Conservation (phyloP, 2,113 vertebrate genomes). For the Festucalex cinctus region DNA sequence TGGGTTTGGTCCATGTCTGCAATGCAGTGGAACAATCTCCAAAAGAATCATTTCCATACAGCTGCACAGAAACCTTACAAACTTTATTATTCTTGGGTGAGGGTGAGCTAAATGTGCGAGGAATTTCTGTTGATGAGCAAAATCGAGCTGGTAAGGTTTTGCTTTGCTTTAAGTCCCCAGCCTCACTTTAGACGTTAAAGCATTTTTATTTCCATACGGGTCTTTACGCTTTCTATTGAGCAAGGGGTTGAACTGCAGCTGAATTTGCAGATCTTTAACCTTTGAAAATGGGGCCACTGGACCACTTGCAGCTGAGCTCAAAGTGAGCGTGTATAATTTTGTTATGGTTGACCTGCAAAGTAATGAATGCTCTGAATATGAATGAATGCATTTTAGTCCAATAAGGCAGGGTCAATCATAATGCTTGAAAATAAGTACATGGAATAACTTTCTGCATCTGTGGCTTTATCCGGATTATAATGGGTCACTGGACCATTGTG, state of each 20-base stretch:
- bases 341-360: conserved; percentile 41
- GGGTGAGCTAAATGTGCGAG: conserved; percentile 50
- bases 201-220: conserved; percentile 64
- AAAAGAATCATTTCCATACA: conserved; percentile 49
- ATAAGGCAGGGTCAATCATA: background rate
- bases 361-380: conserved; percentile 6
- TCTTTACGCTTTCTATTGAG: conserved; percentile 44
- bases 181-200: conserved; percentile 46
- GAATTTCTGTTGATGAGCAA: conserved; percentile 59
- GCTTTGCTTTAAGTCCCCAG: conserved; percentile 36
- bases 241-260: conserved; percentile 33
- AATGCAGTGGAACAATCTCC: conserved; percentile 46
- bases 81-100: conserved; percentile 66
- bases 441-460: background rate
- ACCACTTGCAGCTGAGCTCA: conserved; percentile 41
- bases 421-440: background rate
- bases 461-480: too few species aligned
- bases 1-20: conserved; percentile 43
- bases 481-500: too few species aligned
- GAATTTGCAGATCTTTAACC: conserved; percentile 56
- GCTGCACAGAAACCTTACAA: conserved; percentile 53
- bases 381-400: conserved; percentile 14
- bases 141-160: conserved; percentile 34
- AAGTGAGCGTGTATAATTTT: conserved; percentile 25
- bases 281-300: conserved; percentile 39